A percentile compares a stretch with the other conserved stretches of the same genome.
Conservation (phyloP, 2,797 vertebrate genomes). For the Muraenolepis orangiensis region DNA sequence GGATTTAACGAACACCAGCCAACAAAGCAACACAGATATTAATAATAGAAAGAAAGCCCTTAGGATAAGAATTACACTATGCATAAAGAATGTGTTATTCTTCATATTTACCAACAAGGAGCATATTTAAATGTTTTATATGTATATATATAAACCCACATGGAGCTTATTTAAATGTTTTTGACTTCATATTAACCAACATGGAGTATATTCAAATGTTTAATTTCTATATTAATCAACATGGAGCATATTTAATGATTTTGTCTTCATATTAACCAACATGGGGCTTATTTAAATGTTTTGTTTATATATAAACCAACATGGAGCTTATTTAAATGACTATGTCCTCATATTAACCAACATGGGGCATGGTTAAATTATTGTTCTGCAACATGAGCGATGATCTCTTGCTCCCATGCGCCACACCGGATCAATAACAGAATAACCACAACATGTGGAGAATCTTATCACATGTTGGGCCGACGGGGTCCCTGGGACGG, state of each 20-base stretch:
- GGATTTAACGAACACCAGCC: slow-evolving; percentile 11
- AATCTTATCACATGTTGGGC: background rate
- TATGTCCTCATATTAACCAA: too few relatives aligned
- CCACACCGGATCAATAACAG: background rate
- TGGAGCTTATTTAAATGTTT: too few relatives aligned
- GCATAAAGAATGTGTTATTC: background rate
- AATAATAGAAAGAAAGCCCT: background rate
- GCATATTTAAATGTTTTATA: background rate
- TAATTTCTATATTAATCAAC: background rate
- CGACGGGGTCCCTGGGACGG: background rate
- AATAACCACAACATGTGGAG: background rate
- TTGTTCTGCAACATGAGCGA: background rate
- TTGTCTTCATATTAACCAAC: too few relatives aligned
- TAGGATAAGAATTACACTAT: background rate
- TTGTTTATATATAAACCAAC: too few relatives aligned
- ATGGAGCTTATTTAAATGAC: too few relatives aligned
- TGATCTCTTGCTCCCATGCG: background rate
- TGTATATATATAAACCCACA: too few relatives aligned
- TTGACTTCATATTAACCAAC: background rate
- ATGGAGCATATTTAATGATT: background rate
- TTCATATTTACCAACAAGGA: background rate
- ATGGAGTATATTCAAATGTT: background rate
- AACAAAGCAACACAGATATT: background rate
- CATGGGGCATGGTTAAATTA: background rate
- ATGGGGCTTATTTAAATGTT: too few relatives aligned